A percentile compares a stretch with the other conserved stretches of the same genome.
Evolutionary conservation across 2,888 invertebrate species (phyloP).

Genomic region (Pecten maximus): DNA sequence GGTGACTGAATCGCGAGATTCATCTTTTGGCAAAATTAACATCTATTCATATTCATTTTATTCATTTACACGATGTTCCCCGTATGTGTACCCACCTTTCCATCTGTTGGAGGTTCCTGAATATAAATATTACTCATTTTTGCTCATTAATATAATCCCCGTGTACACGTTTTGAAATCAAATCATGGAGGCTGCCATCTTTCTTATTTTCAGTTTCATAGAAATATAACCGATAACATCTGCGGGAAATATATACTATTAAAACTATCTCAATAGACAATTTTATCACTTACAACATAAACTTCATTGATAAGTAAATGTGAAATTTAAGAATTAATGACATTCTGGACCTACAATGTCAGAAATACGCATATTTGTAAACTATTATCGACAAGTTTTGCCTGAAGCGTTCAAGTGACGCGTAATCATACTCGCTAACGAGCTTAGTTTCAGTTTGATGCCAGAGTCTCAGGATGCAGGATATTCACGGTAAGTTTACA

Average conservation of each 20-base stretch:
- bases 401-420: background rate
- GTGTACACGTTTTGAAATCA: background rate
- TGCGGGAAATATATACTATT: background rate
- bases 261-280: too few relatives aligned
- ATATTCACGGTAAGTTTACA: background rate
- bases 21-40: too few relatives aligned
- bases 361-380: background rate
- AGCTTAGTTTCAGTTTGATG: background rate
- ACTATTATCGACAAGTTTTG: background rate
- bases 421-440: background rate
- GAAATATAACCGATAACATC: background rate
- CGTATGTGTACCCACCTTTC: conserved; percentile 89
- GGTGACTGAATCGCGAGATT: too few relatives aligned
- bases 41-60: too few relatives aligned
- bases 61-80: background rate
- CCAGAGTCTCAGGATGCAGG: background rate
- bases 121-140: conserved; percentile 99
- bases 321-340: background rate
- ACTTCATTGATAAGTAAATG: too few relatives aligned
- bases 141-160: conserved; percentile 84
- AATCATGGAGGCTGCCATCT: background rate
- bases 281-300: too few relatives aligned
- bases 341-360: background rate
- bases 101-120: conserved; percentile 96
- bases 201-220: conserved; percentile 13